Evolutionary conservation across 92 coral and sea anemone genomes (phyloP), one percentile per base, ranked within the genome.

Genomic region (Porites evermanni): DNA sequence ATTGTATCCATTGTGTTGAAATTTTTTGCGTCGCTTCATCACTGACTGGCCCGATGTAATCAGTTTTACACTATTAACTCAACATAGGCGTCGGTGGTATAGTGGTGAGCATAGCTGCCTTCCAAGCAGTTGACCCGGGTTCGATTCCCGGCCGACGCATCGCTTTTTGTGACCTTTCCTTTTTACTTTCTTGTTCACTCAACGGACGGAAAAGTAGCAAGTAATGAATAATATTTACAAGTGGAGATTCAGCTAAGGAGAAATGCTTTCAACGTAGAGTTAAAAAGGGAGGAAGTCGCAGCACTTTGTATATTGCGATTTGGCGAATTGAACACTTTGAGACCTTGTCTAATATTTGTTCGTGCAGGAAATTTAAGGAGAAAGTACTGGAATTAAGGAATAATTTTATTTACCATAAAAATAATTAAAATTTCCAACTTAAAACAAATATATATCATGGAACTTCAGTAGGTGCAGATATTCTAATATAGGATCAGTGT

Each of bases 111-210:
- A 89, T 85, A 75, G 93, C 90, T 92, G 90, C 93, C 90, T 92
- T 89, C 95, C 93, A 89, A 92, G 90, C 95, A 92, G 93, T 89
- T 75, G 93, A 89, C 81, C 93, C 90, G 90, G 95, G 93, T 89
- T 90, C 91, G 93, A 89, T 92, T 85, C 95, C 93, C 93, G 90
- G 90, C 92, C 89, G 92, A 89, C 87, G 94, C 92, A 88, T 21
- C 9, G 47, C 0, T 38, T 38, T 38, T 38, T 38, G 47, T 38
- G 47, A 0, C 4, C 0, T 4, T 4, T 6, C 47, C 47, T 38
- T 38, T 38, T 38, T 38, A 3, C 47, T 38, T 38, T 38, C 6
- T 38, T 38, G 47, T 38, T 38, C 47, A 38, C 47, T 38, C 47
- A 38, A 38, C 7, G 0, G 47, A 38, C 47, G 4, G 4, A 38